Conservation (phyloP, 1,140 invertebrate genomes). For the Pogonognathellus flavescens region DNA sequence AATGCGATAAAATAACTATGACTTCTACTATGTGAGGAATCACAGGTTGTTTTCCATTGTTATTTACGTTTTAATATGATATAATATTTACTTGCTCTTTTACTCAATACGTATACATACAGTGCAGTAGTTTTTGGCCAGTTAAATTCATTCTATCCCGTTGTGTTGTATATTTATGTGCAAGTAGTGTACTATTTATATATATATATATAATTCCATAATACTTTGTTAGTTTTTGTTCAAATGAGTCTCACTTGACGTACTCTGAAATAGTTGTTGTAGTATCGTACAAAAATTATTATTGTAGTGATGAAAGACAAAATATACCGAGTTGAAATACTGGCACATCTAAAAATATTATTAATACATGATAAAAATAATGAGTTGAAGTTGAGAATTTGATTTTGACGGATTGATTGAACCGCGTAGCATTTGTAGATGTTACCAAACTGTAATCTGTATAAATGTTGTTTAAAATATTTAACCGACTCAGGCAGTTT, state of each 20-base stretch:
- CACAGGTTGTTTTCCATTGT: no score
- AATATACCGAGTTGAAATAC: not conserved
- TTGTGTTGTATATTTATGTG: no score
- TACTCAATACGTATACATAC: no score
- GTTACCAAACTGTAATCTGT: slow-evolving; percentile 23
- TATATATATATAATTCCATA: no score
- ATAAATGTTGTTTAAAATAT: slow-evolving; percentile 46
- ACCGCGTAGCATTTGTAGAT: slow-evolving; percentile 23
- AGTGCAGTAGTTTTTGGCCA: not conserved
- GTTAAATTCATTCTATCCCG: not conserved
- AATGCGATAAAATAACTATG: no score
- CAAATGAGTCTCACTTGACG: slow-evolving; percentile 13
- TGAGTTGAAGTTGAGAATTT: slow-evolving; percentile 27
- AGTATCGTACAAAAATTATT: not conserved
- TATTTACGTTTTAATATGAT: no score
- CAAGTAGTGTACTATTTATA: no score
- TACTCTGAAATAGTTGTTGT: not conserved
- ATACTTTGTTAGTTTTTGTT: no score
- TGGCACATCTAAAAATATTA: slow-evolving; percentile 1
- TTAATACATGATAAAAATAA: slow-evolving; percentile 14
- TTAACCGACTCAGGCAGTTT: slow-evolving; percentile 43
- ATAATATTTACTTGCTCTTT: no score
- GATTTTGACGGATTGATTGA: slow-evolving; percentile 32
- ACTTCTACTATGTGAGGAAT: no score
- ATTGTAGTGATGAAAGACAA: not conserved